phyloP scores from a whole-genome alignment of 2,113 vertebrate genomes.

The Ptilonorhynchus violaceus region DNA sequence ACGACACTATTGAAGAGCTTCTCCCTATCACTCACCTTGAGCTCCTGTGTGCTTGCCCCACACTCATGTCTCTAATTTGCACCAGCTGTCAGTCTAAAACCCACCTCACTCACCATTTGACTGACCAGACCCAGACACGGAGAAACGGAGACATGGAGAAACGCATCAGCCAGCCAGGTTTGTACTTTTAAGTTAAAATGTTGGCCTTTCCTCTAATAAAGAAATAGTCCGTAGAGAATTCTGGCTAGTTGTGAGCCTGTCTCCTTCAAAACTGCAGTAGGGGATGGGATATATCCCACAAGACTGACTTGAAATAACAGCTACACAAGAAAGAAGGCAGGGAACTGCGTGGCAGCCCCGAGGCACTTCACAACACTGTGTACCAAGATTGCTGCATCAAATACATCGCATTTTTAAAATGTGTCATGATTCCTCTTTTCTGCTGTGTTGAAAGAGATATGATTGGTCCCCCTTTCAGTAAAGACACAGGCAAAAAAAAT shows the following conservation, averaged over 20 bases:
- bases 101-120: neutral
- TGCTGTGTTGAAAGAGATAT: constrained; percentile 22
- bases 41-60: neutral
- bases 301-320: constrained; percentile 5
- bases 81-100: neutral
- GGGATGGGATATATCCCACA: neutral
- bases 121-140: fast-evolving
- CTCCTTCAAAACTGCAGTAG: neutral
- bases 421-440: neutral
- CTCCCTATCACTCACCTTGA: neutral
- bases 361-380: neutral
- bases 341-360: neutral
- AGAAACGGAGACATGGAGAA: neutral
- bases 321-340: neutral
- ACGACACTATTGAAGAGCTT: neutral
- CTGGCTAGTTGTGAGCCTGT: neutral
- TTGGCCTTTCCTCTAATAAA: neutral
- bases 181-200: neutral
- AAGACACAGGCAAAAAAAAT: constrained; percentile 22
- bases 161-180: neutral
- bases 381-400: neutral
- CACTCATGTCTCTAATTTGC: neutral
- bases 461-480: constrained; percentile 16
- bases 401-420: neutral
- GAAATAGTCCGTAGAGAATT: neutral